Evolutionary conservation across 1,140 invertebrate genomes (phyloP).

Genomic region (Lamellibrachia luymesi): DNA sequence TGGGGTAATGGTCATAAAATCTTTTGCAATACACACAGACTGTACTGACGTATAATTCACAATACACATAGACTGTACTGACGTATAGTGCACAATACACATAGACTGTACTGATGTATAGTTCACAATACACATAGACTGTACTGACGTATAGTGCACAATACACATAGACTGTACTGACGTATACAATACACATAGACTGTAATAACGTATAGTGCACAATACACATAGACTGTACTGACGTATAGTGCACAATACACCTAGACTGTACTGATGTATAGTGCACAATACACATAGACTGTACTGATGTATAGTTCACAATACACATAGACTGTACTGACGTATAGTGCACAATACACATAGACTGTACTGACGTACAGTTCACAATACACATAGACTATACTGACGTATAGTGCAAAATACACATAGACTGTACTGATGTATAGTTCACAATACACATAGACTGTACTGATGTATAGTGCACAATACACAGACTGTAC

Average conservation of each 20-base stretch:
- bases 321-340: not conserved
- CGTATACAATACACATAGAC: not conserved
- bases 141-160: no score
- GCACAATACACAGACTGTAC: no score
- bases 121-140: no score
- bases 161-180: no score
- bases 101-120: no score
- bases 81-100: no score
- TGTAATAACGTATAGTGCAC: not conserved
- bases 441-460: not conserved
- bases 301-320: not conserved
- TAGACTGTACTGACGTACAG: not conserved
- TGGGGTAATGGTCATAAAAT: not conserved
- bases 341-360: not conserved
- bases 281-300: not conserved
- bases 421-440: not conserved
- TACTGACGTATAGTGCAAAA: not conserved
- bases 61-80: no score
- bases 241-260: not conserved
- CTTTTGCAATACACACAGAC: not conserved
- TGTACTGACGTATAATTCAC: not conserved
- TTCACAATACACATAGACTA: not conserved
- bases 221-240: not conserved
- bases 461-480: not conserved
- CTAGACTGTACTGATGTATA: not conserved